Percentiles rank a stretch among this genome's conserved stretches.
Conservation (phyloP, 2,797 vertebrate genomes). For the Leuciscus waleckii region DNA sequence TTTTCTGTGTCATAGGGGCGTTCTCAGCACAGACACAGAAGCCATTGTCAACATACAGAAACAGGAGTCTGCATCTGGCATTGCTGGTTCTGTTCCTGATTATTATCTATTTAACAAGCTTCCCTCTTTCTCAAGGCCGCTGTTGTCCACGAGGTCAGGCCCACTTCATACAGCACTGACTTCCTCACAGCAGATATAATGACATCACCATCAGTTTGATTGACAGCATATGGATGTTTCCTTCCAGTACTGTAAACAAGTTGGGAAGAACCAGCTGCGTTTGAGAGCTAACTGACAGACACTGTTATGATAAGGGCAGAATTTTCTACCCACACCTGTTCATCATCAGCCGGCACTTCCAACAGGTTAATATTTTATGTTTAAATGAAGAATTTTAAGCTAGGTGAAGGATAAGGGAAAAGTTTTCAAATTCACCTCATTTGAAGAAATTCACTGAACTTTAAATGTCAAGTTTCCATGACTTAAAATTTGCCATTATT, state of each 20-base stretch:
- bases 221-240: conserved; percentile 49
- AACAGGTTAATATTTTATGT: conserved; percentile 58
- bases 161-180: not conserved
- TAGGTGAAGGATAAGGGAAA: conserved; percentile 17
- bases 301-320: conserved; percentile 26
- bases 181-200: conserved; percentile 19
- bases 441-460: not conserved
- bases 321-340: conserved; percentile 33
- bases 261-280: conserved; percentile 34
- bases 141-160: conserved; percentile 34
- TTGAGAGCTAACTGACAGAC: conserved; percentile 44
- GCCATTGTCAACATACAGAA: conserved; percentile 42
- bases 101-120: conserved; percentile 44
- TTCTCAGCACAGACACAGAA: conserved; percentile 34
- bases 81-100: conserved; percentile 24
- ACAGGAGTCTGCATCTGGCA: conserved; percentile 33
- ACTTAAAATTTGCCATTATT: not conserved
- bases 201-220: conserved; percentile 36
- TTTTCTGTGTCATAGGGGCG: not conserved
- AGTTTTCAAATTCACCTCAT: not conserved
- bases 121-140: conserved; percentile 18
- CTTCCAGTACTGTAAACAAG: conserved; percentile 42
- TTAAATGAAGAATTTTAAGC: conserved; percentile 29
- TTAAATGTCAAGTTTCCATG: not conserved
- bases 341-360: conserved; percentile 23